Conservation (phyloP, 1,140 invertebrate genomes). For the Kradibia gibbosae region DNA sequence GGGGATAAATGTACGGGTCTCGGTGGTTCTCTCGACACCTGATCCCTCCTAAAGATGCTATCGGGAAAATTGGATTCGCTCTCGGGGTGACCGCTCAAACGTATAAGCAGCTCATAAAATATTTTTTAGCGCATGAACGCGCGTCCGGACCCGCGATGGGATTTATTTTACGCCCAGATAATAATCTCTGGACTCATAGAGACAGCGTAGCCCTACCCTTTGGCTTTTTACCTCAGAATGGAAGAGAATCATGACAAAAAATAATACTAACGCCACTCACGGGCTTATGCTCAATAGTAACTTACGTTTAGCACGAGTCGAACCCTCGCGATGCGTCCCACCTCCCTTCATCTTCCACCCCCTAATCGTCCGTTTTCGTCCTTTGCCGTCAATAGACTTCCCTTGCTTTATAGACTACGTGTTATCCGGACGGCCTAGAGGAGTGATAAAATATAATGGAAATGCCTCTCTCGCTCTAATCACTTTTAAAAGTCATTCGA, state of each 20-base stretch:
- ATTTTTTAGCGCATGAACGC: slow-evolving; percentile 69
- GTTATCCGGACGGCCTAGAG: slow-evolving; percentile 17
- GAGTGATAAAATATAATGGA: slow-evolving; percentile 48
- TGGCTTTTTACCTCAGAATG: slow-evolving; percentile 25
- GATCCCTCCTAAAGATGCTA: slow-evolving; percentile 72
- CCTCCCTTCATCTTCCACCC: too few relatives aligned
- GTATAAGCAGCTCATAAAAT: slow-evolving; percentile 74
- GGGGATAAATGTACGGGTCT: background rate
- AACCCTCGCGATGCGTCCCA: background rate
- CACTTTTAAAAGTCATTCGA: slow-evolving; percentile 44
- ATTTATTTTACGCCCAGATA: slow-evolving; percentile 71
- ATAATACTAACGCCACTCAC: background rate
- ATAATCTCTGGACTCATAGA: slow-evolving; percentile 58
- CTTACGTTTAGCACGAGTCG: slow-evolving; percentile 38
- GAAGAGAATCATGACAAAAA: slow-evolving; percentile 17
- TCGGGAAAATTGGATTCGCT: slow-evolving; percentile 73
- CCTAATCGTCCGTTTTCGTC: background rate
- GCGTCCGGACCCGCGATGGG: slow-evolving; percentile 57
- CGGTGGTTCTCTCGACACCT: slow-evolving; percentile 62
- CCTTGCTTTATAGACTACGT: slow-evolving; percentile 27
- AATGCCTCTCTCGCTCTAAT: slow-evolving; percentile 22
- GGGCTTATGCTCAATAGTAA: slow-evolving; percentile 49
- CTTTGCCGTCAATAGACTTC: too few relatives aligned
- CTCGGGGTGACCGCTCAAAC: slow-evolving; percentile 70
- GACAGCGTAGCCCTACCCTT: background rate